Evolutionary conservation across 2,113 vertebrate species (phyloP), one percentile per base, ranked within the genome.

Genomic region (Lepus timidus): DNA sequence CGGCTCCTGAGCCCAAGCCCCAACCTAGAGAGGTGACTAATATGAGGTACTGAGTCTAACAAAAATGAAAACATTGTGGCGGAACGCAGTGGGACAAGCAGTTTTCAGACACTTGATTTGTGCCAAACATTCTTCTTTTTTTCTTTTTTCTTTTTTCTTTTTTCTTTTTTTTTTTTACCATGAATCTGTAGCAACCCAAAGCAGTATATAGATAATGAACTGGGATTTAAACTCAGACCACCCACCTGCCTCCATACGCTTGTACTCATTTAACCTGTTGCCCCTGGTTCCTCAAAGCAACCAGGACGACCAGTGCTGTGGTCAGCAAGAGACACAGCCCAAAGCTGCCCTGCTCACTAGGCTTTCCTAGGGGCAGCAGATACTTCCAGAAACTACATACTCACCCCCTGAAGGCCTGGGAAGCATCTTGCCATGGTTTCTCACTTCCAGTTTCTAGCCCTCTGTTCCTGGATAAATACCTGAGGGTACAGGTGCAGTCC

Each of bases 391-490:
- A 93, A 62, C 36, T 68, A 6, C 11, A 80, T 31, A 7, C 36
- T 93, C 80, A 75, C 14, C 80, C 31, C 68, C 79, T 79, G 17
- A 85, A 64, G 27, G 44, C 79, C 27, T 55, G 78, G 23, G 33
- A 84, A 88, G 64, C 64, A 49, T 39, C 73, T 93, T 92, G 25
- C 44, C 11, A 58, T 29, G 67, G 29, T 55, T 95, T 85, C 33
- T 19, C 67, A 36, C 51, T 61, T 93, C 74, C 49, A 51, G 7
- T 74, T 36, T 93, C 49, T 61, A 58, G 36, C 27, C 25, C 23
- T 61, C 75, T 25, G 25, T 39, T 81, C 82, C 85, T 70, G 33
- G 76, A 91, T 65, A 90, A 90, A 71, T 65, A 52, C 31, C 39
- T 68, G 84, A 49, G 70, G 39, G 62, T 33, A 33, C 9, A 14